phyloP scores from a whole-genome alignment of 2,797 vertebrate genomes.

The Philypnodon macrostomus region DNA sequence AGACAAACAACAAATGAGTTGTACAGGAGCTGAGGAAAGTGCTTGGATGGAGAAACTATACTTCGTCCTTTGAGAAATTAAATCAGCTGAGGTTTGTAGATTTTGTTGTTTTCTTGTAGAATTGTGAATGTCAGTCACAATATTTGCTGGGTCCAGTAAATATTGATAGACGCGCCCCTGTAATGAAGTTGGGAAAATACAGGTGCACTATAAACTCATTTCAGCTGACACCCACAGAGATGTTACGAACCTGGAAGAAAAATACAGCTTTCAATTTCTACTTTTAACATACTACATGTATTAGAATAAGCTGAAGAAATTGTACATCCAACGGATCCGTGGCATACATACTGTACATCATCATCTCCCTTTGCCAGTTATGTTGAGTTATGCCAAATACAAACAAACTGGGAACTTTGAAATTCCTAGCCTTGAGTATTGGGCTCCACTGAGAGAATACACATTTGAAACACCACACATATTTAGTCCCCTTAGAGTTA shows the following conservation, averaged over 20 bases:
- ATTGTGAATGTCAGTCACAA: constrained; percentile 34
- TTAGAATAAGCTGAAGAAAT: no score
- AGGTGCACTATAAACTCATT: constrained; percentile 26
- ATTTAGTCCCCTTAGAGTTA: no score
- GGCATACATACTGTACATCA: no score
- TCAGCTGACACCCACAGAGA: background rate
- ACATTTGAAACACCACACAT: no score
- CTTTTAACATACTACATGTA: background rate
- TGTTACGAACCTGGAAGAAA: background rate
- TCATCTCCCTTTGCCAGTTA: no score
- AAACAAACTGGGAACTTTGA: no score
- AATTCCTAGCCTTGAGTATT: no score
- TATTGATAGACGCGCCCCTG: constrained; percentile 39
- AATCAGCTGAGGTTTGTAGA: constrained; percentile 42
- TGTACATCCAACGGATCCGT: no score
- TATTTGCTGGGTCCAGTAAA: constrained; percentile 47
- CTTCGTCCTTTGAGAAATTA: constrained; percentile 54
- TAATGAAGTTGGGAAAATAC: constrained; percentile 43
- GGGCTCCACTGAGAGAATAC: no score
- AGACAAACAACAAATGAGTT: constrained; percentile 44
- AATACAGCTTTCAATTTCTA: background rate
- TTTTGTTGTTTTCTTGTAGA: constrained; percentile 42
- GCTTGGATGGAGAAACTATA: constrained; percentile 24
- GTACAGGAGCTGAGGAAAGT: constrained; percentile 22
- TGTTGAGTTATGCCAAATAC: no score